Evolutionary conservation across 2,797 vertebrate genomes (phyloP).

Genomic region (Coendou prehensilis): DNA sequence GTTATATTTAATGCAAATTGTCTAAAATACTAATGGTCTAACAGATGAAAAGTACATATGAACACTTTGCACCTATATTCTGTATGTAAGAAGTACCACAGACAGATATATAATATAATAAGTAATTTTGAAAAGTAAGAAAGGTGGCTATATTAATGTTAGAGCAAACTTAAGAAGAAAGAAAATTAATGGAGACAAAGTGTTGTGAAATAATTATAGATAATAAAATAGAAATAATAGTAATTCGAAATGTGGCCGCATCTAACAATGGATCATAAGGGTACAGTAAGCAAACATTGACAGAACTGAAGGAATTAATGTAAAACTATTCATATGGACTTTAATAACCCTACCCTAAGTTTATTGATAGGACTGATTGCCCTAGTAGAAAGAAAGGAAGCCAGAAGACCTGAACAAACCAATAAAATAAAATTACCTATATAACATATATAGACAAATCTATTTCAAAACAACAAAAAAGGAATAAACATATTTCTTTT

Average conservation of each 20-base stretch:
- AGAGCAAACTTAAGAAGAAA: neutral
- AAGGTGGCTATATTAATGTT: neutral
- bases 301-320: neutral
- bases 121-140: neutral
- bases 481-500: neutral
- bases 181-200: neutral
- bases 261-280: neutral
- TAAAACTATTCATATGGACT: neutral
- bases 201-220: neutral
- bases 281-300: neutral
- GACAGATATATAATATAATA: neutral
- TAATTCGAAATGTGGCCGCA: neutral
- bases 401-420: neutral
- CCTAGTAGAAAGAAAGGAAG: neutral
- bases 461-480: neutral
- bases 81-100: neutral
- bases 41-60: neutral
- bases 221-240: neutral
- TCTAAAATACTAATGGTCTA: neutral
- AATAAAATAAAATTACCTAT: neutral
- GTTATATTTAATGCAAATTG: neutral
- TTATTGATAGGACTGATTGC: neutral
- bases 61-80: neutral
- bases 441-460: neutral
- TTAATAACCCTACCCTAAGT: neutral